These are phyloP conservation scores for Bos javanicus DNA, from an alignment of 2,113 vertebrate species.

Conservation along the genomic window DNA sequence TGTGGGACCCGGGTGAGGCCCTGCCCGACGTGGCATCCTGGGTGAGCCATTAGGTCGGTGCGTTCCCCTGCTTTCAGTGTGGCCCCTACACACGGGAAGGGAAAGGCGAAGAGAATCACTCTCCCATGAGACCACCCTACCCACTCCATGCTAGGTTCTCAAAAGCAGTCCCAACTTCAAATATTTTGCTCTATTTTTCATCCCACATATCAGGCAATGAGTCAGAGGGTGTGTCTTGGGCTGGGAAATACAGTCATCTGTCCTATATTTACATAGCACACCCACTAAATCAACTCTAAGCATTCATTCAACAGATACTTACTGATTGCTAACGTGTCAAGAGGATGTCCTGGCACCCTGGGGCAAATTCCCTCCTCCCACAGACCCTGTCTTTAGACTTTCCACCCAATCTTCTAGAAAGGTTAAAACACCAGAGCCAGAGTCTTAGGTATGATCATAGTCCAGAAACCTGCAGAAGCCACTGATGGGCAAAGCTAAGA, in stretches of 20 bases:
- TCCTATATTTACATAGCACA: background rate
- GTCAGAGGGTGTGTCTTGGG: background rate
- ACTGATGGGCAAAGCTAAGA: background rate
- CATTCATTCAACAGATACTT: background rate
- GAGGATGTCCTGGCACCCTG: background rate
- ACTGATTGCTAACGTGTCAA: background rate
- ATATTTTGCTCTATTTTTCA: background rate
- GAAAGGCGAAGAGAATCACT: background rate
- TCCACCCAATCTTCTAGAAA: background rate
- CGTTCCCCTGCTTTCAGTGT: background rate
- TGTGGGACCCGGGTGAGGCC: background rate
- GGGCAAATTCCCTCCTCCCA: background rate
- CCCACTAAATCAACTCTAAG: background rate
- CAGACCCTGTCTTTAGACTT: background rate
- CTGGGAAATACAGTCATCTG: background rate
- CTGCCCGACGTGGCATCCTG: rapidly evolving
- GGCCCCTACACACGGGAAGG: background rate
- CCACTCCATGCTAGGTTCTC: background rate
- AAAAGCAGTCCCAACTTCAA: background rate
- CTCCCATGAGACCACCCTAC: background rate
- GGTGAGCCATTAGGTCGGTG: background rate
- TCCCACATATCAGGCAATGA: background rate
- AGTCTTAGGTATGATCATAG: background rate
- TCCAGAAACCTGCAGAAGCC: background rate
- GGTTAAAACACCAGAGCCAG: background rate